phyloP scores from a whole-genome alignment of 2,797 vertebrate genomes.

The Clarias platycephalus region DNA sequence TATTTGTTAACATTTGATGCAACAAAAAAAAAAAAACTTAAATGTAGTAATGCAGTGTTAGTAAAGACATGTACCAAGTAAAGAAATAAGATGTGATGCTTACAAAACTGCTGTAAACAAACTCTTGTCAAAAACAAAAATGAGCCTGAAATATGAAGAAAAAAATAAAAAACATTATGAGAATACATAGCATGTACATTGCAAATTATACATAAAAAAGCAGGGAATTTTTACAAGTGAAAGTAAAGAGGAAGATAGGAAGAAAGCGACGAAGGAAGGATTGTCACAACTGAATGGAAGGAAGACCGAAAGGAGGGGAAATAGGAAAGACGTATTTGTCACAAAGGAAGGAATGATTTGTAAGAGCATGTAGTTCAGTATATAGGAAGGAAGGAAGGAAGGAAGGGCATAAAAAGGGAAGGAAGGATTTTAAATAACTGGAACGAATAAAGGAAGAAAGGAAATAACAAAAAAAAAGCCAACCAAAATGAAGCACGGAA shows the following conservation, averaged over 20 bases:
- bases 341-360: neutral
- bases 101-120: slow-evolving; percentile 34
- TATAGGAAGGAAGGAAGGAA: too few relatives aligned
- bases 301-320: neutral
- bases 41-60: slow-evolving; percentile 18
- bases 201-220: slow-evolving; percentile 4
- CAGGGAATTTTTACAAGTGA: neutral
- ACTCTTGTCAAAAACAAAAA: slow-evolving; percentile 12
- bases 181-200: slow-evolving; percentile 21
- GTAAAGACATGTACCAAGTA: slow-evolving; percentile 26
- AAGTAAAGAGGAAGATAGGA: neutral
- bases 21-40: slow-evolving; percentile 12
- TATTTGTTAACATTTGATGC: slow-evolving; percentile 33
- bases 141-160: slow-evolving; percentile 15
- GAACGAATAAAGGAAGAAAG: neutral
- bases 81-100: slow-evolving; percentile 25
- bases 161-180: neutral
- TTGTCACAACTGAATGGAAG: neutral
- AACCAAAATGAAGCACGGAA: neutral
- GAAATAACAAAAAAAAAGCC: neutral
- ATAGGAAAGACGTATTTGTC: neutral
- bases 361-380: neutral
- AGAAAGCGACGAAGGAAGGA: neutral
- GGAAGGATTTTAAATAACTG: neutral
- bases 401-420: too few relatives aligned